Evolutionary conservation across 2,888 invertebrate genomes (phyloP).

Genomic region (Malthinus flaveolus): DNA sequence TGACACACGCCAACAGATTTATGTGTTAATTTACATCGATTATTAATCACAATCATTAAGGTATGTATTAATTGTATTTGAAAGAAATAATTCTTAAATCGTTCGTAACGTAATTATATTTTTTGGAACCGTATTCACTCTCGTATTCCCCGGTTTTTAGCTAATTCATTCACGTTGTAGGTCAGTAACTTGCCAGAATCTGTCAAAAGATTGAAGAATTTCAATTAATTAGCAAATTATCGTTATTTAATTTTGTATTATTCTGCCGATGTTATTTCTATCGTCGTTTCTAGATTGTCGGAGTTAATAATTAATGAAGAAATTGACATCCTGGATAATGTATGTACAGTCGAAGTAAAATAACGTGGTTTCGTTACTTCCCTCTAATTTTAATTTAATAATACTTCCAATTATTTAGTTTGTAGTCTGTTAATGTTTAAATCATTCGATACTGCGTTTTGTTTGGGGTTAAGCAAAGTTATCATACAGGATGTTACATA

Average conservation of each 20-base stretch:
- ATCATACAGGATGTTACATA: neutral
- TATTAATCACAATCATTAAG: constrained; percentile 36
- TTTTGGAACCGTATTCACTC: neutral
- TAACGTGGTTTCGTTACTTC: constrained; percentile 26
- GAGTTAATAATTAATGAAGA: constrained; percentile 27
- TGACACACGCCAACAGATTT: constrained; percentile 40
- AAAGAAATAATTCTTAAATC: no score
- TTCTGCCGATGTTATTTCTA: neutral
- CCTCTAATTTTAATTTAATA: constrained; percentile 1
- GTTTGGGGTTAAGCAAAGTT: no score
- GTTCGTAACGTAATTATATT: neutral
- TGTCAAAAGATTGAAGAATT: neutral
- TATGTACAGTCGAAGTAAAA: constrained; percentile 33
- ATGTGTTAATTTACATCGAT: constrained; percentile 38
- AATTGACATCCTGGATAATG: constrained; percentile 27
- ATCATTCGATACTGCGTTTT: neutral
- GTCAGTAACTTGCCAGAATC: constrained; percentile 32
- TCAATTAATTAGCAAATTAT: neutral
- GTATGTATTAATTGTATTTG: constrained; percentile 28
- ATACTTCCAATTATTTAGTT: neutral
- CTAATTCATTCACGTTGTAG: constrained; percentile 29
- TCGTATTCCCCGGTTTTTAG: constrained; percentile 6
- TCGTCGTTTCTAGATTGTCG: constrained; percentile 1
- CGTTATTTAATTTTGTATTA: neutral
- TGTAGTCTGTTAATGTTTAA: neutral